Conservation (phyloP, 2,797 vertebrate genomes). For the Gymnothorax javanicus region DNA sequence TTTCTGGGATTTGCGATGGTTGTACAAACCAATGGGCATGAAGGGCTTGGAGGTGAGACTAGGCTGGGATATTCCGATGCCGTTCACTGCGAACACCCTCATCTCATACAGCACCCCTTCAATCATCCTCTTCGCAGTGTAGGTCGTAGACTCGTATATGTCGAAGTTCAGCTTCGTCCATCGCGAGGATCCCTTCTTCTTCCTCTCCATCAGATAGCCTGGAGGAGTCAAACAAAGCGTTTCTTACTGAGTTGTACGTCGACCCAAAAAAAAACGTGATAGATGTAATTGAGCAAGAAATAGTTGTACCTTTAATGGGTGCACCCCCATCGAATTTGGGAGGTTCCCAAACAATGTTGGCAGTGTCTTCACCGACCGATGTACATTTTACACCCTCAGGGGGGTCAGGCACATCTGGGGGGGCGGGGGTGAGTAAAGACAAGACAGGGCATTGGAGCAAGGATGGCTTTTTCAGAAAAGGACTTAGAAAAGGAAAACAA, state of each 20-base stretch:
- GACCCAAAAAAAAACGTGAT: background rate
- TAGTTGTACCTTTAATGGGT: slow-evolving; percentile 75
- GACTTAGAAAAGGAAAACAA: background rate
- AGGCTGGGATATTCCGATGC: slow-evolving; percentile 83
- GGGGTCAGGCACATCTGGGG: slow-evolving; percentile 84
- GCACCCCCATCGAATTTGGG: slow-evolving; percentile 85
- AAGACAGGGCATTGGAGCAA: slow-evolving; percentile 8
- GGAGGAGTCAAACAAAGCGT: slow-evolving; percentile 14
- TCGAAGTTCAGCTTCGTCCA: slow-evolving; percentile 95
- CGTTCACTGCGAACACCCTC: slow-evolving; percentile 85
- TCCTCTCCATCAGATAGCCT: slow-evolving; percentile 92
- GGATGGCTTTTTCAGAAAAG: background rate
- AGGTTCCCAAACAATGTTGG: slow-evolving; percentile 78
- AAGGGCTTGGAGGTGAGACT: slow-evolving; percentile 86
- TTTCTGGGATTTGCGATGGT: too few relatives aligned
- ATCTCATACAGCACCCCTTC: slow-evolving; percentile 90
- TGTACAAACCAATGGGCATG: slow-evolving; percentile 86
- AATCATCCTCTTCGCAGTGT: slow-evolving; percentile 88
- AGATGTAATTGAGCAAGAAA: background rate
- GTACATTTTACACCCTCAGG: slow-evolving; percentile 80
- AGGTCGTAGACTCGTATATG: slow-evolving; percentile 73
- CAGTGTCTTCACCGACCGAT: slow-evolving; percentile 83
- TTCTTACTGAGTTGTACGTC: background rate
- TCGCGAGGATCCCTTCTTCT: slow-evolving; percentile 88
- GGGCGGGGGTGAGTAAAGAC: background rate